phyloP scores from a whole-genome alignment of 2,113 vertebrate species.

The Fulmarus glacialis region DNA sequence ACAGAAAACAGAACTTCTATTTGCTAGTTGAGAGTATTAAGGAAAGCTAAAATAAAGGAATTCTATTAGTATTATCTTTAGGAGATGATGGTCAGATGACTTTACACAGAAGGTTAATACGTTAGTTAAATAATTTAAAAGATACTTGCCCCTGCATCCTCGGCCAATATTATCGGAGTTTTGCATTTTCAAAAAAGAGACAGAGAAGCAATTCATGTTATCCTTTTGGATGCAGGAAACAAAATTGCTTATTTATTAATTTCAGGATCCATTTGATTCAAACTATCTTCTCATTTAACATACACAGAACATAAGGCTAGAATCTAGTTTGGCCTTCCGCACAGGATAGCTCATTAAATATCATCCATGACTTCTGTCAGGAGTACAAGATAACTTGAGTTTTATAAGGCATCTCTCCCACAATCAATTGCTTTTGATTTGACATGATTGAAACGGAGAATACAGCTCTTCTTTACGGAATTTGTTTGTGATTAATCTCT shows the following conservation, averaged over 20 bases:
- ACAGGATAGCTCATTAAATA: neutral
- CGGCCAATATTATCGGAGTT: neutral
- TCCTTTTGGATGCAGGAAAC: neutral
- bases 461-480: neutral
- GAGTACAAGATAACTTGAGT: neutral
- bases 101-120: neutral
- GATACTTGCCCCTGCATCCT: neutral
- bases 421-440: neutral
- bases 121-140: neutral
- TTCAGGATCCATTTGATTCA: neutral
- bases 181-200: neutral
- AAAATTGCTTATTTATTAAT: neutral
- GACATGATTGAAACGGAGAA: neutral
- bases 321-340: neutral
- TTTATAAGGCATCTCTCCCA: neutral
- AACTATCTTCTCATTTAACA: neutral
- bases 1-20: neutral
- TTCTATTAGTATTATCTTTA: neutral
- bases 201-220: neutral
- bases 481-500: neutral
- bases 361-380: neutral
- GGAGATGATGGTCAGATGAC: neutral
- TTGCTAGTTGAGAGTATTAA: neutral
- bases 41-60: neutral
- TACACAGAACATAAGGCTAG: neutral